phyloP scores from a whole-genome alignment of 2,113 vertebrate genomes.

The Amblyornis subalaris region DNA sequence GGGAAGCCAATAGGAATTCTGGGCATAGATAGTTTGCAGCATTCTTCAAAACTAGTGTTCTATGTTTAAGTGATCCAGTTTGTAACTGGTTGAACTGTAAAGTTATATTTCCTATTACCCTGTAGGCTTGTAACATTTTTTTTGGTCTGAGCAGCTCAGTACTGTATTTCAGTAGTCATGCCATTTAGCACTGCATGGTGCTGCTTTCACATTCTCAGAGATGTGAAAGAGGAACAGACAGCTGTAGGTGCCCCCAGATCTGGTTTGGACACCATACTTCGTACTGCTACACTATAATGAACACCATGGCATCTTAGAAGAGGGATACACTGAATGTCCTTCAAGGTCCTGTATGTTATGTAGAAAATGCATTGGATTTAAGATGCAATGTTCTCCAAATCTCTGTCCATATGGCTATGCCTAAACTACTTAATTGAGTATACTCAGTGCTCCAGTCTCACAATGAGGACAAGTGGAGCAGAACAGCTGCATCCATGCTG shows the following conservation, averaged over 20 bases:
- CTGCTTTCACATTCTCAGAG: not conserved
- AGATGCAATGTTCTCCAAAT: not conserved
- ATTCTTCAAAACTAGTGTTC: not conserved
- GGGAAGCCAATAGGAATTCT: conserved; percentile 1
- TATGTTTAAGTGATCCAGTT: not conserved
- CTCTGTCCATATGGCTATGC: not conserved
- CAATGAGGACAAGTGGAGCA: not conserved
- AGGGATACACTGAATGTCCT: not conserved
- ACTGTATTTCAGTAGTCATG: not conserved
- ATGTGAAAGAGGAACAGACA: not conserved
- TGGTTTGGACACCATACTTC: not conserved
- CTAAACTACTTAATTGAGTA: not conserved
- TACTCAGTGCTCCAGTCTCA: not conserved
- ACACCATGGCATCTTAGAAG: not conserved
- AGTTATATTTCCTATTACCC: not conserved
- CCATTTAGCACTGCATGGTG: not conserved
- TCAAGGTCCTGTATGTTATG: not conserved
- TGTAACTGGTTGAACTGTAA: not conserved
- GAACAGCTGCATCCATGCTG: not conserved
- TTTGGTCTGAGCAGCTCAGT: not conserved
- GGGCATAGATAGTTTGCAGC: not conserved
- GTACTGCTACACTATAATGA: not conserved
- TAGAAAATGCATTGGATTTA: not conserved
- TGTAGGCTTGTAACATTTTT: conserved; percentile 22
- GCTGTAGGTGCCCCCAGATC: not conserved